Conservation (phyloP, 2,888 invertebrate species). For the Rhagium mordax region DNA sequence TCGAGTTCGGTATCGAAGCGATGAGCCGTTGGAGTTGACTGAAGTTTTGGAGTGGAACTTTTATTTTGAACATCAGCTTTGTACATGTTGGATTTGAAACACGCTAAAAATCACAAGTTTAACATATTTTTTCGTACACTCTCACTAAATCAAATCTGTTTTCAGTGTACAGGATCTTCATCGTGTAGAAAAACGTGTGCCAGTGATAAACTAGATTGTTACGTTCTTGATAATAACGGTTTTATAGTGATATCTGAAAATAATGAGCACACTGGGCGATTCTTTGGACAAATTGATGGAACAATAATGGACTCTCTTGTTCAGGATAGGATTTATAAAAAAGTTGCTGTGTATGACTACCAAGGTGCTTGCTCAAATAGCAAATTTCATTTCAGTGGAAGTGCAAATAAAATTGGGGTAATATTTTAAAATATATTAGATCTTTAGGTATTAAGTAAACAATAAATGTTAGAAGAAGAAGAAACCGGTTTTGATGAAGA, state of each 20-base stretch:
- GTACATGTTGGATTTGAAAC: too few species aligned
- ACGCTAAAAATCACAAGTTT: too few species aligned
- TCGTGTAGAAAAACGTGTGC: constrained; percentile 89
- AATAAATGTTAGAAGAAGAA: too few species aligned
- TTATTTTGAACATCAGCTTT: too few species aligned
- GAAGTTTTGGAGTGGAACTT: too few species aligned
- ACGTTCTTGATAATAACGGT: constrained; percentile 94
- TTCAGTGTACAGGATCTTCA: constrained; percentile 80
- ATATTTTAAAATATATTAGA: too few species aligned
- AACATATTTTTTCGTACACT: too few species aligned
- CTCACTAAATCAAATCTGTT: neutral
- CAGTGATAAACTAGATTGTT: constrained; percentile 91
- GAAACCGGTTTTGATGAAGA: too few species aligned
- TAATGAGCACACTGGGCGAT: constrained; percentile 88
- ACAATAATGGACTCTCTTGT: constrained; percentile 95
- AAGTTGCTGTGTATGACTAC: constrained; percentile 89
- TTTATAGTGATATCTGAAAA: constrained; percentile 94
- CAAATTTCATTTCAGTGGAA: constrained; percentile 77
- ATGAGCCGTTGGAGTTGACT: too few species aligned
- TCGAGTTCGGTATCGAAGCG: too few species aligned
- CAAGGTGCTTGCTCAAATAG: constrained; percentile 88
- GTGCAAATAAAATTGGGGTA: constrained; percentile 68
- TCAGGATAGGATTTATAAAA: constrained; percentile 91
- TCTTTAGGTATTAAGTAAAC: too few species aligned
- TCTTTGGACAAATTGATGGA: constrained; percentile 95